A percentile compares a stretch with the other conserved stretches of the same genome.
Evolutionary conservation across 1,140 invertebrate species (phyloP).

Genomic region (Drosophila equinoxialis): DNA sequence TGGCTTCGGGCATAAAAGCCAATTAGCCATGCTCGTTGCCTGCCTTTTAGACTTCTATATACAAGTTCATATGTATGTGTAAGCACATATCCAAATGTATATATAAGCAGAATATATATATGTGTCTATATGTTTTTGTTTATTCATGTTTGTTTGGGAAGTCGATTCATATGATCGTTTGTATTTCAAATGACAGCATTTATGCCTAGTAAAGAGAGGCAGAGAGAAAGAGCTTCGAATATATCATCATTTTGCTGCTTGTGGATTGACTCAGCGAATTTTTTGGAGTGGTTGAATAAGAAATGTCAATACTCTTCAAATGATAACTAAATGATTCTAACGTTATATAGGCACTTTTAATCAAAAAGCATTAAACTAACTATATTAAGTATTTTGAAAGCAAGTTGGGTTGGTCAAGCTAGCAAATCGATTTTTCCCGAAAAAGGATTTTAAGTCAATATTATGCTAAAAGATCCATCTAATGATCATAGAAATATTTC

Average conservation of each 20-base stretch:
- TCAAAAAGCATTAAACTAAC: no score
- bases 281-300: constrained; percentile 13
- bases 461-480: no score
- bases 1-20: constrained; percentile 41
- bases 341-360: no score
- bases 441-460: no score
- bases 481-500: no score
- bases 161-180: constrained; percentile 30
- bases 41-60: constrained; percentile 22
- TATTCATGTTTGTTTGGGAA: constrained; percentile 51
- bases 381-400: no score
- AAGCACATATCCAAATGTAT: neutral
- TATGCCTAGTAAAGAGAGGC: neutral
- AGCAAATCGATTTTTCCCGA: no score
- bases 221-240: neutral
- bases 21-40: constrained; percentile 56
- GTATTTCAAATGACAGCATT: constrained; percentile 38
- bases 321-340: neutral
- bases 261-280: constrained; percentile 52
- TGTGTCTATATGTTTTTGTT: constrained; percentile 37
- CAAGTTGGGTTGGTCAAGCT: no score
- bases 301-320: constrained; percentile 12
- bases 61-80: neutral
- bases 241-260: constrained; percentile 11
- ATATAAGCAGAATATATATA: neutral